Base-by-base conservation (phyloP, 2,797 vertebrate species). In the Alca torda region DNA sequence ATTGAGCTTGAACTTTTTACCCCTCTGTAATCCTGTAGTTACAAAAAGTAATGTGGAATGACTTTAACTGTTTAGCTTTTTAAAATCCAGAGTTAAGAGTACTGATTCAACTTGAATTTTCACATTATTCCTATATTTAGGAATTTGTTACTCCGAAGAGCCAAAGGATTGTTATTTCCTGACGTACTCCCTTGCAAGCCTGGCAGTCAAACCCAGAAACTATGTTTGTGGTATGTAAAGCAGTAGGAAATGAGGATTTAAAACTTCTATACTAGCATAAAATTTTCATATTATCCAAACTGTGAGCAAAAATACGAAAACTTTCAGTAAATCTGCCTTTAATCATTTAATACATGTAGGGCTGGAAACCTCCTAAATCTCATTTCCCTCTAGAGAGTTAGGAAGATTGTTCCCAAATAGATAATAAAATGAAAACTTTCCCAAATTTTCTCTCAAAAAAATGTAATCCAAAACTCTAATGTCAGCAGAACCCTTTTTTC, bases 1-100 rank as follows among this genome's bases (percentile, higher is more conserved):
- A 93, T 96, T 91, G 50, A 69, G 93, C 41, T 87, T 96, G 97
- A 97, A 97, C 94, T 96, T 97, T 97, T 96, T 87, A 84, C 86
- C 89, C 72, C 70, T 94, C 84, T 75, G 74, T 93, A 96, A 97
- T 97, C 93, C 89, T 86, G 59, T 84, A 79, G 82, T 93, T 90
- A 94, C 61, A 61, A 73, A 64, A 93, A 92, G 75, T 59, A 94
- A 63, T 74, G 84, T 54, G 69, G 88, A 97, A 87, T 81, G 61
- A 37, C 78, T 88, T 76, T 80, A 87, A 69, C 83, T 95, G 82
- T 60, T 87, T 41, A 75, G 80, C 65, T 93, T 92, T 90, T 87
- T 67, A 16, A 94, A 96, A 89, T 77, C 63, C 26, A 82, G 67
- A 74, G 54, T 88, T 89, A 94, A 88, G 74, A 76, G 60, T 81